Evolutionary conservation across 2,113 vertebrate genomes (phyloP).

Genomic region (Elaphurus davidianus): DNA sequence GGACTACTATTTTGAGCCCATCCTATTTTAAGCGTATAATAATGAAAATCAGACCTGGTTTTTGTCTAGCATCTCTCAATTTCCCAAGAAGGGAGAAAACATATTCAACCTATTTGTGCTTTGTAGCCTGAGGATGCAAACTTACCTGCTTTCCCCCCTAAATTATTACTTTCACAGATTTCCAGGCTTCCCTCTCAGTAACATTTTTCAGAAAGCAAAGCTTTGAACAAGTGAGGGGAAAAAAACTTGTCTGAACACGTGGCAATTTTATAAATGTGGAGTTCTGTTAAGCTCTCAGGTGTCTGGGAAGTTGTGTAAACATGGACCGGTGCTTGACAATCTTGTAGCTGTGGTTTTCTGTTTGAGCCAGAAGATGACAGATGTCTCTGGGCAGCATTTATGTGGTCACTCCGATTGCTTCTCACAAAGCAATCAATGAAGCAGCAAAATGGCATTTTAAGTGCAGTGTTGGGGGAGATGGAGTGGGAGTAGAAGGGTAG

Average conservation of each 20-base stretch:
- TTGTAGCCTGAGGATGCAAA: not conserved
- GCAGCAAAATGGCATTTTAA: conserved; percentile 54
- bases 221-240: not conserved
- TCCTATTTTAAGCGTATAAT: not conserved
- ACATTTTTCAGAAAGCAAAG: conserved; percentile 40
- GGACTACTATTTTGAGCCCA: not conserved
- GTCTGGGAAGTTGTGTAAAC: conserved; percentile 7
- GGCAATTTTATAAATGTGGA: conserved; percentile 14
- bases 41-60: conserved; percentile 32
- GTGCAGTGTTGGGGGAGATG: not conserved
- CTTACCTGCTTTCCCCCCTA: not conserved
- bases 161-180: conserved; percentile 1
- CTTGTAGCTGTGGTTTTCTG: not conserved
- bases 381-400: not conserved
- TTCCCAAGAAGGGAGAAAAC: not conserved
- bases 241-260: not conserved
- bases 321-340: not conserved
- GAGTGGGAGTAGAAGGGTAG: not conserved
- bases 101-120: not conserved
- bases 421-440: conserved; percentile 7
- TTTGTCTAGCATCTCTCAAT: conserved; percentile 26
- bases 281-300: not conserved
- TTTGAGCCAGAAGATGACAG: not conserved
- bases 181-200: not conserved
- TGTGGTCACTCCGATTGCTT: not conserved